Evolutionary conservation across 35 echinoderm and acorn worm genomes (phyloP).

Genomic region (Stichopus chloronotus): DNA sequence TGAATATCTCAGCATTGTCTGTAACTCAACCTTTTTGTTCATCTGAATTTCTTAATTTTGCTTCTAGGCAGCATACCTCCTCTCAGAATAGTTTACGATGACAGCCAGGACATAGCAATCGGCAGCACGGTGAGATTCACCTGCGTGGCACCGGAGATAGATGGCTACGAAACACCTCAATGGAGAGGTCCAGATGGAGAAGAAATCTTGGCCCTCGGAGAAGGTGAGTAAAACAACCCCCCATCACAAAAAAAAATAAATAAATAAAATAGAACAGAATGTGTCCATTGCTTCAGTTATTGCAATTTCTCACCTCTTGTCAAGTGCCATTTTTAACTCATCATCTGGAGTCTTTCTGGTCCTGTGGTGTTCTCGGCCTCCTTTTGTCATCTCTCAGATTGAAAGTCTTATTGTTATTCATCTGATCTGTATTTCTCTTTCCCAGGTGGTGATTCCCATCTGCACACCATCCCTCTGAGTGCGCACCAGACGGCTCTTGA

Average conservation of each 20-base stretch:
- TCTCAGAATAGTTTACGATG: not conserved
- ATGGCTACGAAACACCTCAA: constrained; percentile 45
- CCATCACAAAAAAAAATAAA: not conserved
- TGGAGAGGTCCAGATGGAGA: constrained; percentile 73
- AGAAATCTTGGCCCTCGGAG: constrained; percentile 37
- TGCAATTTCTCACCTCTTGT: not conserved
- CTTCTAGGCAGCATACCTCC: not conserved
- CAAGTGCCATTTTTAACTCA: not conserved
- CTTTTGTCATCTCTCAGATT: no score
- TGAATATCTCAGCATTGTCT: no score
- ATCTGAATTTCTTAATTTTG: not conserved
- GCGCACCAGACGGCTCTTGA: constrained; percentile 24
- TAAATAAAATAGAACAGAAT: not conserved
- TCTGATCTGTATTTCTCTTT: not conserved
- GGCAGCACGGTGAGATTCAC: constrained; percentile 12
- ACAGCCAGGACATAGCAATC: not conserved
- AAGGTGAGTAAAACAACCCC: constrained; percentile 22
- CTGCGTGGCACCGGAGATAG: constrained; percentile 22
- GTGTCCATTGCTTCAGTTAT: not conserved
- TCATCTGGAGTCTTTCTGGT: no score
- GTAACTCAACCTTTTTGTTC: no score
- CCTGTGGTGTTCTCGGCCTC: no score
- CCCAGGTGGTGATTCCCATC: not conserved
- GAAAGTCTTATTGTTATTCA: no score
- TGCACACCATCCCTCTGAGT: constrained; percentile 18